Conservation (phyloP, 2,797 vertebrate genomes). For the Cryptoprocta ferox region DNA sequence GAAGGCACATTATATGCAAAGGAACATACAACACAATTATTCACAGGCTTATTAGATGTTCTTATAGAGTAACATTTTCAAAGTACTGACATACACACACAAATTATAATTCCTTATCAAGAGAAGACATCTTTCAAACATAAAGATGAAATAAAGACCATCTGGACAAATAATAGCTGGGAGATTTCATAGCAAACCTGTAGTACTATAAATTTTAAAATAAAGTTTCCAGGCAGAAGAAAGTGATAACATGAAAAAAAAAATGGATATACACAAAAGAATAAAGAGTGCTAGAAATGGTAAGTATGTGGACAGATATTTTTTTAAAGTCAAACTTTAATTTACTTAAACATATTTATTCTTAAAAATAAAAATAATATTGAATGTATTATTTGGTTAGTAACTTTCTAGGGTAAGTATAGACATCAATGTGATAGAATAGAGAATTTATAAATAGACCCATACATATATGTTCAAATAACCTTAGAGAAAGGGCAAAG, state of each 20-base stretch:
- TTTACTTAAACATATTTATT: background rate
- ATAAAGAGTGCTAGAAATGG: background rate
- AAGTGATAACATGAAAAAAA: background rate
- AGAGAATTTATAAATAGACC: background rate
- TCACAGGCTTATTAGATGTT: background rate
- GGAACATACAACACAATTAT: background rate
- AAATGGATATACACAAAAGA: background rate
- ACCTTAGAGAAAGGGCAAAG: background rate
- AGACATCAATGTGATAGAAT: background rate
- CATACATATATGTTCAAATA: background rate
- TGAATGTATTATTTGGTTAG: background rate
- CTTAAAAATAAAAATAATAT: background rate
- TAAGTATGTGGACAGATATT: background rate
- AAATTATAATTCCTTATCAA: background rate
- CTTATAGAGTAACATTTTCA: background rate
- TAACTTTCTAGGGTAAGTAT: background rate
- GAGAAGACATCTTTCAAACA: background rate
- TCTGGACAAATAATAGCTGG: background rate
- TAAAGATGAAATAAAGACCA: background rate
- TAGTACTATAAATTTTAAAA: background rate
- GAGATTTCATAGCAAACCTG: background rate
- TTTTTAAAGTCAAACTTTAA: background rate
- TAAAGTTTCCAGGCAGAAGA: background rate
- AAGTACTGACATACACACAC: background rate
- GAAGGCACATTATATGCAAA: background rate